Conservation (phyloP, 2,888 invertebrate species). For the Sphaeridia pumilis region DNA sequence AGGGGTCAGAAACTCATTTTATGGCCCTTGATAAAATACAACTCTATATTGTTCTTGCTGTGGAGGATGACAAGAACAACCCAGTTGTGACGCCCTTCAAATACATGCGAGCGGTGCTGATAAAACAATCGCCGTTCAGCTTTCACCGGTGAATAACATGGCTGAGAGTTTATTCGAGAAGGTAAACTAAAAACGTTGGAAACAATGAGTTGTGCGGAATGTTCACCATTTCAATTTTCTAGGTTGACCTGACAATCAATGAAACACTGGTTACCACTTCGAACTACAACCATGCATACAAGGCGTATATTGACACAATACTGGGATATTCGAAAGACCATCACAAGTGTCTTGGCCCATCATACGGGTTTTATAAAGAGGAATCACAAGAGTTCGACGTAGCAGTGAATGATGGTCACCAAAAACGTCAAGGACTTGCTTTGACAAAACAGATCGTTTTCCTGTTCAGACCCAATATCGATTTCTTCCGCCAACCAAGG, state of each 20-base stretch:
- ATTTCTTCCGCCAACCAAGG: conserved; percentile 9
- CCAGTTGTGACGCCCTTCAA: not conserved
- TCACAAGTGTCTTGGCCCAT: not conserved
- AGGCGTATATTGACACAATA: not conserved
- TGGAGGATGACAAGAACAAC: too few species aligned
- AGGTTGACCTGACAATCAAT: too few species aligned
- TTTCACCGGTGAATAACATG: too few species aligned
- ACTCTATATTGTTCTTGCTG: too few species aligned
- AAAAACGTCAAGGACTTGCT: not conserved
- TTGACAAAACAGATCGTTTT: not conserved
- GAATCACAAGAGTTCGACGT: not conserved
- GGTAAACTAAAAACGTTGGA: too few species aligned
- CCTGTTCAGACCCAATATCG: conserved; percentile 10
- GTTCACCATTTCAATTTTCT: too few species aligned
- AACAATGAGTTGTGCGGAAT: too few species aligned
- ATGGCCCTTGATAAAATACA: not conserved
- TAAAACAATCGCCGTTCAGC: too few species aligned
- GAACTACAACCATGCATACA: not conserved
- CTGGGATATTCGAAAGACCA: too few species aligned
- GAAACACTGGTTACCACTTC: not conserved
- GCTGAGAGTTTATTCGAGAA: too few species aligned
- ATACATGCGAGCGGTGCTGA: not conserved
- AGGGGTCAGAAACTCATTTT: not conserved
- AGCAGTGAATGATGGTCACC: not conserved
- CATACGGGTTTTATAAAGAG: not conserved